Conservation (phyloP, 2,797 vertebrate genomes). For the Melanotaenia pygmaea region DNA sequence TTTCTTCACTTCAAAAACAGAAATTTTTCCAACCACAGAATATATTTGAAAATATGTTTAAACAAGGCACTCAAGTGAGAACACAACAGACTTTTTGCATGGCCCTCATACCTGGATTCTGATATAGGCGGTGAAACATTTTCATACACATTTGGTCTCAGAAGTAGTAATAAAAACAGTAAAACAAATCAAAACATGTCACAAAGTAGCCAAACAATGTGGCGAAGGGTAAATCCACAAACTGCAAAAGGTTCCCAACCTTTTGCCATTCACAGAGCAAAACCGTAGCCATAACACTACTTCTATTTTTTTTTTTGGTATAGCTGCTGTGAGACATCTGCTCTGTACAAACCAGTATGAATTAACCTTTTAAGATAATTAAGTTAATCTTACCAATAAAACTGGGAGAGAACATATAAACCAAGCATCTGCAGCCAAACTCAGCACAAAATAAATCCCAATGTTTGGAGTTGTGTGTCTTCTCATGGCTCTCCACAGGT, state of each 20-base stretch:
- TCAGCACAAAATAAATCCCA: constrained; percentile 40
- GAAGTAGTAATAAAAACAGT: constrained; percentile 56
- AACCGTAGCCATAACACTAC: constrained; percentile 22
- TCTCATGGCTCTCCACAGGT: constrained; percentile 21
- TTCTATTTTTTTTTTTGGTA: background rate
- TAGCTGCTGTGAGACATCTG: constrained; percentile 37
- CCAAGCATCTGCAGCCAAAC: constrained; percentile 34
- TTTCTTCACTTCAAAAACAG: constrained; percentile 13
- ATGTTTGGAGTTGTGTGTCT: constrained; percentile 10
- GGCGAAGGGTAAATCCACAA: constrained; percentile 43
- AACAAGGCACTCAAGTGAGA: constrained; percentile 65
- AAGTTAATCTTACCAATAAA: constrained; percentile 81
- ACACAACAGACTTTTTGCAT: constrained; percentile 28
- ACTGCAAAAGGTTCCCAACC: constrained; percentile 22
- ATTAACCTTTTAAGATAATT: constrained; percentile 44
- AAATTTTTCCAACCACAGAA: constrained; percentile 37
- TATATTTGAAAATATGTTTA: constrained; percentile 69
- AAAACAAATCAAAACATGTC: constrained; percentile 36
- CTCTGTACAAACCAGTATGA: constrained; percentile 41
- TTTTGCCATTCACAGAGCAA: constrained; percentile 11
- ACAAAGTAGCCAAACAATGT: constrained; percentile 49
- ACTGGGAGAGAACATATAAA: constrained; percentile 72
- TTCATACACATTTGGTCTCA: constrained; percentile 77
- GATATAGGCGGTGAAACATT: constrained; percentile 58
- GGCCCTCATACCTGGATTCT: constrained; percentile 55